Conservation (phyloP, 2,113 vertebrate species). For the Nicator chloris region DNA sequence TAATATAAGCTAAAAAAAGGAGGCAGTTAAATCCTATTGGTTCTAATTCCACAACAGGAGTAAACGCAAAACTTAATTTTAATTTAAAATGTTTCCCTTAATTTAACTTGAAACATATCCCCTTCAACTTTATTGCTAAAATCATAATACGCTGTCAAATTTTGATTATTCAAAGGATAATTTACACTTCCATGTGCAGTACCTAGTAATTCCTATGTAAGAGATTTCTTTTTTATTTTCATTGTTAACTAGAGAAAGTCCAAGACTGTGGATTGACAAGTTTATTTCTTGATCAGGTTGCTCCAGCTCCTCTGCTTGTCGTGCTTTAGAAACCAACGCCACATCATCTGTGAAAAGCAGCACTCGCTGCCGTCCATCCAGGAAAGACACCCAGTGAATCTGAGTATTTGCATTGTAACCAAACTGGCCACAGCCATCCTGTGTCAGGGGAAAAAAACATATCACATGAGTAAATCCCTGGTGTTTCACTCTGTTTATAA, state of each 20-base stretch:
- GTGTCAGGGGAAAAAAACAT: background rate
- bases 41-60: background rate
- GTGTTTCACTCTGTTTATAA: background rate
- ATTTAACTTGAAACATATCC: background rate
- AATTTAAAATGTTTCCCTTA: background rate
- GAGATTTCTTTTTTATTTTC: constrained; percentile 87
- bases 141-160: background rate
- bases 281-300: constrained; percentile 89
- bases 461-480: background rate
- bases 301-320: constrained; percentile 92
- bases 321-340: constrained; percentile 87
- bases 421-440: constrained; percentile 93
- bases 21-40: background rate
- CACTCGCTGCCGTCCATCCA: constrained; percentile 92
- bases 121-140: background rate
- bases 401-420: constrained; percentile 79
- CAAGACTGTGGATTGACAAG: constrained; percentile 89
- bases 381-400: constrained; percentile 94
- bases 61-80: background rate
- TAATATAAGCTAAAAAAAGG: background rate
- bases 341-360: constrained; percentile 94
- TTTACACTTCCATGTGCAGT: background rate
- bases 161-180: background rate
- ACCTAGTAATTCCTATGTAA: constrained; percentile 95
- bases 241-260: constrained; percentile 92